Percentiles rank a stretch among this genome's conserved stretches.
These are phyloP conservation scores for Nibea albiflora DNA, from an alignment of 2,113 vertebrate species.

Conservation along the genomic window DNA sequence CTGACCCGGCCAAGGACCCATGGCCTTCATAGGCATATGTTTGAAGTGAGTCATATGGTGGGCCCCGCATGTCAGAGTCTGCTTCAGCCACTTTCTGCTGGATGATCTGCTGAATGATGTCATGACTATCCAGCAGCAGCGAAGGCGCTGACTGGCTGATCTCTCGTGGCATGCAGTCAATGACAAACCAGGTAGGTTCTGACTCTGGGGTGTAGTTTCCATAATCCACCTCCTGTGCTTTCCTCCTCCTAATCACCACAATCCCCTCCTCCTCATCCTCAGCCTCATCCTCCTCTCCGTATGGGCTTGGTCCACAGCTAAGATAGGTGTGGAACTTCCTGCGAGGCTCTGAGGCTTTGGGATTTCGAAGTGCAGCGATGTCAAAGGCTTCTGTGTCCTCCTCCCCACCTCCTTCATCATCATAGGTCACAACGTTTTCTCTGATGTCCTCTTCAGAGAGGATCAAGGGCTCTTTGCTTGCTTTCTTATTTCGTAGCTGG, in stretches of 20 bases:
- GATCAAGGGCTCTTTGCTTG: constrained; percentile 92
- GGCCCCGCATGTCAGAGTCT: constrained; percentile 88
- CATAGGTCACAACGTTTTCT: constrained; percentile 92
- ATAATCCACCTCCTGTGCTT: constrained; percentile 8
- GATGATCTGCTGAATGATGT: constrained; percentile 91
- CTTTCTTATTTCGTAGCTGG: constrained; percentile 87
- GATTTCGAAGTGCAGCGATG: constrained; percentile 88
- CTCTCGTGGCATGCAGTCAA: constrained; percentile 40
- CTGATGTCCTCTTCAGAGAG: constrained; percentile 92
- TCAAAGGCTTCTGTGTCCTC: constrained; percentile 66
- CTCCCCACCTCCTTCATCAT: constrained; percentile 61
- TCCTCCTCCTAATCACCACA: constrained; percentile 71
- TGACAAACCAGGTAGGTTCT: constrained; percentile 53
- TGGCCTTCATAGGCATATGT: constrained; percentile 94
- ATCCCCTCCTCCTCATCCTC: constrained; percentile 49
- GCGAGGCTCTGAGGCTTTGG: constrained; percentile 85
- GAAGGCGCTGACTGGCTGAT: constrained; percentile 60
- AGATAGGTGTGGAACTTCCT: constrained; percentile 77
- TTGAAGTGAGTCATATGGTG: constrained; percentile 94
- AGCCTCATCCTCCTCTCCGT: background rate
- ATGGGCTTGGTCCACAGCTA: background rate
- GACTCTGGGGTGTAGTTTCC: constrained; percentile 46
- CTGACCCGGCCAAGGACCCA: constrained; percentile 90
- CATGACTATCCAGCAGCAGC: constrained; percentile 83
- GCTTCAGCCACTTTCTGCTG: constrained; percentile 89